Percentiles rank a stretch among this genome's conserved stretches.
phyloP scores from a whole-genome alignment of 2,113 vertebrate genomes.

The Hippocampus mohnikei region DNA sequence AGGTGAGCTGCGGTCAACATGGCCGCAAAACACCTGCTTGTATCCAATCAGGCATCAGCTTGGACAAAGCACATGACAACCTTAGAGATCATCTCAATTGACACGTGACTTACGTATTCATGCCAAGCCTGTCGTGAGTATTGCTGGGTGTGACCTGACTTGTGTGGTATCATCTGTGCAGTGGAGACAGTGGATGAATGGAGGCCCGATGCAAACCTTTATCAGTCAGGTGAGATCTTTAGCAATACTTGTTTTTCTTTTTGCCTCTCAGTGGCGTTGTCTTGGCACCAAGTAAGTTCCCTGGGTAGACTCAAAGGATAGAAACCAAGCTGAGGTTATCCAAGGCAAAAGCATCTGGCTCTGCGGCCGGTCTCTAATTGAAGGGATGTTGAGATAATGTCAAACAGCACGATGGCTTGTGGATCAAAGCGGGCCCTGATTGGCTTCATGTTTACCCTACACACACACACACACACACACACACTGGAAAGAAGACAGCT shows the following conservation, averaged over 20 bases:
- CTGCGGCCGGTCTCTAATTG: slow-evolving; percentile 56
- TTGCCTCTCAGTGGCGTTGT: background rate
- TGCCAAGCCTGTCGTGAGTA: slow-evolving; percentile 9
- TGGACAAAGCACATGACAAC: background rate
- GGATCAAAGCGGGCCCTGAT: slow-evolving; percentile 33
- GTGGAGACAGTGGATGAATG: slow-evolving; percentile 74
- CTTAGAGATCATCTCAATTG: background rate
- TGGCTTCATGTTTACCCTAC: slow-evolving; percentile 28
- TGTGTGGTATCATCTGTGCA: slow-evolving; percentile 65
- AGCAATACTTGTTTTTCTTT: slow-evolving; percentile 4
- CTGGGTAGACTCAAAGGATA: slow-evolving; percentile 18
- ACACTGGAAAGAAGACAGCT: slow-evolving; percentile 20
- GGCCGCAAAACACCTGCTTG: slow-evolving; percentile 20
- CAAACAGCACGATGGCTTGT: slow-evolving; percentile 31
- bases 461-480: slow-evolving; percentile 12
- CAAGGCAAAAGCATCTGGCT: slow-evolving; percentile 34
- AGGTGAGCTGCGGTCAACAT: slow-evolving; percentile 56
- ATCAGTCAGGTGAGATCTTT: slow-evolving; percentile 78
- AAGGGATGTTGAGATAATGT: slow-evolving; percentile 27
- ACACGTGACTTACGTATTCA: background rate
- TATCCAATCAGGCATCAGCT: slow-evolving; percentile 1
- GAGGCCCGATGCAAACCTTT: slow-evolving; percentile 76
- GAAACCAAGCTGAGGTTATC: slow-evolving; percentile 29
- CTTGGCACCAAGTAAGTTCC: slow-evolving; percentile 23
- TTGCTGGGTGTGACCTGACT: slow-evolving; percentile 50